Base-by-base conservation (phyloP, 1,140 invertebrate species). In the Temnothorax longispinosus region DNA sequence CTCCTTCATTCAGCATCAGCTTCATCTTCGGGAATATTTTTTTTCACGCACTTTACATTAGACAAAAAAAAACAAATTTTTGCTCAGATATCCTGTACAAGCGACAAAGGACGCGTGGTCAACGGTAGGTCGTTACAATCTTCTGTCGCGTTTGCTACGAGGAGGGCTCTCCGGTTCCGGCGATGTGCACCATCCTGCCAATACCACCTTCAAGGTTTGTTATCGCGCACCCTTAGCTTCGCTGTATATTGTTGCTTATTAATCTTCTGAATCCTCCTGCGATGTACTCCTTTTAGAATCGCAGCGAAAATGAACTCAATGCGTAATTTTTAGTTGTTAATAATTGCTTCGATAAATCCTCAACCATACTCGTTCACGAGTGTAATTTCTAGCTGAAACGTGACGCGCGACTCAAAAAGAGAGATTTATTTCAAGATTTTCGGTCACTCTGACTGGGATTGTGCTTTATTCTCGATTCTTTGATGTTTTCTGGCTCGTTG, bases 161-260 rank as follows among this genome's bases (percentile, higher is more conserved):
- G 94, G 94, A 58, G 94, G 94, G 44, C 87, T 92, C 4, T 92
- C 94, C 27, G 93, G 94, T 62, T 94, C 91, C 38, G 94, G 94
- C 47, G 94, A 95, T 69, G 86, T 94, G 62, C 81, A 92, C 84
- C 92, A 94, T 88, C 94, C 94, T 38, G 93, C 88, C 6, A 92
- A 93, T 62, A 86, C 86, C 7, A 84, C 91, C 18, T 94, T 95
- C 89, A 94, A 94, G 93, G 94, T 94, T 75, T 75, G 90, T 88
- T 21, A 52, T 89, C 38, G 60, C 2, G 15, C 7, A 69, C 18
- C 32, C 2, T 81, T 8, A 54, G 38, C 4, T 54, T 6, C 21
- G 8, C 15, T 80, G 41, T 41, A 18, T 38, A 32, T 41, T 41
- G 10, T 69, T 38, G 21, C 6, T 64, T 10, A 35, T 64, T 13